Evolutionary conservation across 2,113 vertebrate genomes (phyloP), one percentile per base, ranked within the genome.

Genomic region (Neotoma lepida): DNA sequence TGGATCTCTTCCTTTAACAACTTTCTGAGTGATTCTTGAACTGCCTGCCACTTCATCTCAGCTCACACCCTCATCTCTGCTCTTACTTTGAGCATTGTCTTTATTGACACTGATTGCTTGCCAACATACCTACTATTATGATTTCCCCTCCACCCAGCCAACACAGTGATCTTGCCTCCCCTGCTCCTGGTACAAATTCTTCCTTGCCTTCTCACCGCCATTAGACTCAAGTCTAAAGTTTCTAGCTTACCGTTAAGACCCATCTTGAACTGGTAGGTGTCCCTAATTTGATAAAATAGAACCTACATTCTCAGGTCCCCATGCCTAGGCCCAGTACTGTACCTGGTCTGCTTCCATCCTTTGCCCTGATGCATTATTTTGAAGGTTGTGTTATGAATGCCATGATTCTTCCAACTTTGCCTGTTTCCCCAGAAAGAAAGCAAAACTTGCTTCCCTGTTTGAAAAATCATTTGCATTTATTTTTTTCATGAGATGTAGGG

Each of bases 111-210:
- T 70, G 78, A 58, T 30, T 15, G 15, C 58, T 28, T 81, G 9
- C 22, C 14, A 49, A 58, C 49, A 41, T 76, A 6, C 54, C 80
- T 35, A 41, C 85, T 78, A 58, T 22, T n/a, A 7, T 7, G 20
- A n/a, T 14, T 35, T 70, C 8, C 51, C 30, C 41, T 88, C 44
- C 46, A n/a, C 56, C 51, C 77, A 61, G 63, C 30, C 20, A 26
- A 77, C 71, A 66, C 9, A 92, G 41, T 80, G 93, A 97, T 93
- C 94, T 97, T 91, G 20, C 41, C 63, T 18, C 4, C 54, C 89
- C 68, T n/a, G 0, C 86, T 78, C 39, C 26, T 13, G 18, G 41
- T 10, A 64, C 18, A 54, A 66, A 97, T 96, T 96, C 74, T 87
- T 96, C 18, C 9, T 58, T 26, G 68, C n/a, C 78, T 95, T 80